Evolutionary conservation across 2,888 invertebrate genomes (phyloP).

Genomic region (Chrysolina americana): DNA sequence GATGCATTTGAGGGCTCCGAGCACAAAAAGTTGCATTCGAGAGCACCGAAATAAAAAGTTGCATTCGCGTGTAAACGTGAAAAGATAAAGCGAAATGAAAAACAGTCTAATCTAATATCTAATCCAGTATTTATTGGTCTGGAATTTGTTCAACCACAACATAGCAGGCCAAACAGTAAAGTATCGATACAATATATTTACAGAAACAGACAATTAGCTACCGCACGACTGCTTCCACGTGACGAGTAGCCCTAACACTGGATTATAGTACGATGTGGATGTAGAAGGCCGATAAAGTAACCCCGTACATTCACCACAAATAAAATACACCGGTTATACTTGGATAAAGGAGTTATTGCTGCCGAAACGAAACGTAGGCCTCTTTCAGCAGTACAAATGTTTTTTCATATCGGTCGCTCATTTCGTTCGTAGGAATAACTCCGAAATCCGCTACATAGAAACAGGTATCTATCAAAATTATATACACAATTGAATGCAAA

Average conservation of each 20-base stretch:
- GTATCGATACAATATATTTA: constrained; percentile 66
- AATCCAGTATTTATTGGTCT: constrained; percentile 70
- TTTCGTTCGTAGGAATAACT: constrained; percentile 11
- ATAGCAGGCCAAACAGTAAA: constrained; percentile 64
- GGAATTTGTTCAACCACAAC: constrained; percentile 69
- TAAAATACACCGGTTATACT: constrained; percentile 65
- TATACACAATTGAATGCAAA: constrained; percentile 56
- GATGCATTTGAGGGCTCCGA: too few relatives aligned
- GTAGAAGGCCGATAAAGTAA: constrained; percentile 23
- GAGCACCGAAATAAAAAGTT: too few relatives aligned
- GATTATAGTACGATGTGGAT: constrained; percentile 57
- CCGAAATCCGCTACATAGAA: constrained; percentile 64
- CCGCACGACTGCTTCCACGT: constrained; percentile 61
- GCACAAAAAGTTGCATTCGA: too few relatives aligned
- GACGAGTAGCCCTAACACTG: constrained; percentile 66
- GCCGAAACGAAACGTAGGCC: neutral
- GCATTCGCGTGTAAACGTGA: too few relatives aligned
- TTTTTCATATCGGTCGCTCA: neutral
- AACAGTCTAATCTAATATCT: constrained; percentile 51
- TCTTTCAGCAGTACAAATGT: neutral
- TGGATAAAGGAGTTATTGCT: constrained; percentile 7
- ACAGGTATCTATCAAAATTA: constrained; percentile 69
- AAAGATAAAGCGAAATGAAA: constrained; percentile 6
- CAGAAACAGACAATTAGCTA: constrained; percentile 66
- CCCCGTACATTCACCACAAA: constrained; percentile 35